Evolutionary conservation across 2,797 vertebrate genomes (phyloP), one percentile per base, ranked within the genome.

Genomic region (Chelidonichthys spinosus): DNA sequence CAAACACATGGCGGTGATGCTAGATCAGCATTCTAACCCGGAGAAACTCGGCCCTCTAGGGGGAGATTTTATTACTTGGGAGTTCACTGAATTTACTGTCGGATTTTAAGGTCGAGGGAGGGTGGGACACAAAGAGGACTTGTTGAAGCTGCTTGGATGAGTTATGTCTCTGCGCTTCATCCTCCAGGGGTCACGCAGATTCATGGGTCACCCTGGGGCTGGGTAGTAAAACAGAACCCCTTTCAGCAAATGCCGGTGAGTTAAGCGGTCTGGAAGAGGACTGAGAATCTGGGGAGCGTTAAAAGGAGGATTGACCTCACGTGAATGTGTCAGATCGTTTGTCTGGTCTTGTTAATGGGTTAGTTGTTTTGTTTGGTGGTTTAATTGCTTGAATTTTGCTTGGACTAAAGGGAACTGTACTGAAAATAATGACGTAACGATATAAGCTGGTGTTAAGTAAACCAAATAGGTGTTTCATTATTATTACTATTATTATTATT

Each of bases 131-230:
- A 87, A 76, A 76, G 79, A 79, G 72, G 76, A 90, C 89, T 92
- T 92, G 91, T 93, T 89, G 90, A 89, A 87, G 86, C 84, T 89
- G 84, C 80, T 82, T 18, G 59, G 83, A 85, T 92, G 90, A 93
- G 78, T 92, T 92, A 91, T 87, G 85, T 73, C 74, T 83, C 81
- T 76, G 66, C 54, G 56, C 79, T 83, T 90, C 71, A 84, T 89
- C 88, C 84, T 52, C 71, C 68, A 69, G 86, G 87, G 90, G 90
- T 92, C 89, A 63, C 79, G 13, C 70, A 67, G 83, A 87, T 89
- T 89, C 90, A 79, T 74, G 83, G 92, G 88, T 92, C 90, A 90
- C 87, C 84, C 81, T 37, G 79, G 77, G 81, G 84, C 83, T 76
- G 76, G 70, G 44, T 76, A 77, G 87, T 84, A 82, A 84, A 89